These are phyloP conservation scores for Drosophila macrothrix DNA, from an alignment of 2,888 invertebrate genomes.

Conservation along the genomic window DNA sequence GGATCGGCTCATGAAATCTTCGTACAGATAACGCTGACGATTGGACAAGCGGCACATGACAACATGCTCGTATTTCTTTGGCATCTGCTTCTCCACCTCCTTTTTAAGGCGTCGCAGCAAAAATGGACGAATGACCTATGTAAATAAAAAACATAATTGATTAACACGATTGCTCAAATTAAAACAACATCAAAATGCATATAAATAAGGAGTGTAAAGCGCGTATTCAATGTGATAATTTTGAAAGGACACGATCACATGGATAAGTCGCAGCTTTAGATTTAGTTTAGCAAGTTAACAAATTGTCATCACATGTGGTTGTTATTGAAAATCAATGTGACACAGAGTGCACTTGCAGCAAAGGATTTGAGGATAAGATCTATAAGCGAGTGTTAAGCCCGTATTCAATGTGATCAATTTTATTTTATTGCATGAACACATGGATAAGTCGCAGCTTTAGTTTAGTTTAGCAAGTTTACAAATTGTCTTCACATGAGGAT, in stretches of 20 bases:
- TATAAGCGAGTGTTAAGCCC: conserved; percentile 25
- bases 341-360: conserved; percentile 71
- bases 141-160: neutral
- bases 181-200: neutral
- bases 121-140: conserved; percentile 95
- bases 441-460: conserved; percentile 59
- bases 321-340: conserved; percentile 38
- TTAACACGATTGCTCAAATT: conserved; percentile 2
- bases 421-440: conserved; percentile 32
- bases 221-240: conserved; percentile 65
- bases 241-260: conserved; percentile 44
- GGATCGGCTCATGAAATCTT: conserved; percentile 99
- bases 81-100: conserved; percentile 99
- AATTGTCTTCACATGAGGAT: conserved; percentile 64
- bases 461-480: conserved; percentile 62
- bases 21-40: conserved; percentile 98
- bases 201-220: conserved; percentile 24
- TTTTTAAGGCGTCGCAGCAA: conserved; percentile 95
- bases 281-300: conserved; percentile 69
- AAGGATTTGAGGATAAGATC: neutral
- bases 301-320: conserved; percentile 69
- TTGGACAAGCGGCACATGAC: conserved; percentile 97
- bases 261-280: conserved; percentile 62
- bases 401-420: conserved; percentile 58
- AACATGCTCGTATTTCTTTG: conserved; percentile 98